phyloP scores from a whole-genome alignment of 2,888 invertebrate species.

The Catocala nupta region DNA sequence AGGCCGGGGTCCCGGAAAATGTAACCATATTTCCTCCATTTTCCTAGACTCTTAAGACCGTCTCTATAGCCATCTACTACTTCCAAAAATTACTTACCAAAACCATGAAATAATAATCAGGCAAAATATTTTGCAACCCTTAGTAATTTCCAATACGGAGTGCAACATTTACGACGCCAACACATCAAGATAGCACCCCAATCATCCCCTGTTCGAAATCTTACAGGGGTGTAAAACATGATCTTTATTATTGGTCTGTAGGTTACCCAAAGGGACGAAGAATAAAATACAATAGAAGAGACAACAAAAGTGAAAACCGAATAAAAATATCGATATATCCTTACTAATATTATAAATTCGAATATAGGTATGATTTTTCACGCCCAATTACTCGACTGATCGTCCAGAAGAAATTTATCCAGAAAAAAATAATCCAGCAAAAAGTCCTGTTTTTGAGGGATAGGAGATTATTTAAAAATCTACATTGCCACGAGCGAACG shows the following conservation, averaged over 20 bases:
- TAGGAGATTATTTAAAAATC: too few species aligned
- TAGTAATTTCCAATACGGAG: constrained; percentile 36
- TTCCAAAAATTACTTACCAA: not conserved
- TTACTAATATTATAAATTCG: too few species aligned
- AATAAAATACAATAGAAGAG: constrained; percentile 21
- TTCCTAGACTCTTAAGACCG: not conserved
- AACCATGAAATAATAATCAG: constrained; percentile 41
- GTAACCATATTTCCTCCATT: not conserved
- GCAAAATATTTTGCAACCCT: constrained; percentile 21
- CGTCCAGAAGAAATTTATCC: too few species aligned
- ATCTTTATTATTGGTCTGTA: constrained; percentile 68
- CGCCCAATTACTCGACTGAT: too few species aligned
- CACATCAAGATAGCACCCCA: constrained; percentile 35
- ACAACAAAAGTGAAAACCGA: not conserved
- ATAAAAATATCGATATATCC: too few species aligned
- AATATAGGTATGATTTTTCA: too few species aligned
- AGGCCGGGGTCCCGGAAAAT: not conserved
- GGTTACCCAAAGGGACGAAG: constrained; percentile 26
- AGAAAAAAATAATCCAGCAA: too few species aligned
- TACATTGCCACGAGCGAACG: too few species aligned
- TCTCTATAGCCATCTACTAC: not conserved
- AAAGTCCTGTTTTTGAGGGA: too few species aligned
- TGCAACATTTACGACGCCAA: constrained; percentile 37
- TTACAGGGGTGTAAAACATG: constrained; percentile 65
- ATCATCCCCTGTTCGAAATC: constrained; percentile 37